Base-by-base conservation (phyloP, 2,797 vertebrate species). In the Fundulus diaphanus region DNA sequence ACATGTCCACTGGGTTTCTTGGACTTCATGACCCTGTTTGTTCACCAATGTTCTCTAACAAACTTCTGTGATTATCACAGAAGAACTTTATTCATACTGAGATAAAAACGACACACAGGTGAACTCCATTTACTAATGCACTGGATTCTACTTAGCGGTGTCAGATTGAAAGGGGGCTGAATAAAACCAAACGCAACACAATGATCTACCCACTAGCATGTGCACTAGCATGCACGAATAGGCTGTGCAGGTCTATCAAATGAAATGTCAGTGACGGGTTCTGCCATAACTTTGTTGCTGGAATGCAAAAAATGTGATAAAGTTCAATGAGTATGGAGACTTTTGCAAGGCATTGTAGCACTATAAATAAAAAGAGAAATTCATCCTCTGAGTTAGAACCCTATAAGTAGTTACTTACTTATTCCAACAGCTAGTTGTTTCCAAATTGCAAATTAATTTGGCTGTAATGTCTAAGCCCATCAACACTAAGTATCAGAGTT, bases 381-480 rank as follows among this genome's bases (percentile, higher is more conserved):
- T 70, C 67, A 73, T 68, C 70, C 72, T 5, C 44, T 33, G 4
- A 37, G 52, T 82, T 80, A 73, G 15, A 57, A 73, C 52, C 66
- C 48, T 66, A 78, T 18, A 70, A 63, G 79, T 51, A 70, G 65
- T 74, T 24, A 71, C 71, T 79, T 42, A 71, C 71, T 79, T 42
- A 57, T 57, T 68, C 22, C 76, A 44, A 75, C 24, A 79, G n/a
- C 65, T 56, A 54, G 72, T 76, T 78, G 68, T 20, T 73, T 74
- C 71, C 44, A 82, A 86, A 82, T 72, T 57, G 75, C 81, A 78
- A 82, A 67, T 74, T 52, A 59, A 76, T 70, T 72, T 44, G 81
- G 63, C 68, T 70, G 73, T 78, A 74, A 88, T 84, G 90, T 88
- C 70, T 57, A 82, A 79, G 65, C 72, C 54, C 82, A 85, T 87